phyloP scores from a whole-genome alignment of 2,888 invertebrate genomes.

The Kryphioiulus occultus region DNA sequence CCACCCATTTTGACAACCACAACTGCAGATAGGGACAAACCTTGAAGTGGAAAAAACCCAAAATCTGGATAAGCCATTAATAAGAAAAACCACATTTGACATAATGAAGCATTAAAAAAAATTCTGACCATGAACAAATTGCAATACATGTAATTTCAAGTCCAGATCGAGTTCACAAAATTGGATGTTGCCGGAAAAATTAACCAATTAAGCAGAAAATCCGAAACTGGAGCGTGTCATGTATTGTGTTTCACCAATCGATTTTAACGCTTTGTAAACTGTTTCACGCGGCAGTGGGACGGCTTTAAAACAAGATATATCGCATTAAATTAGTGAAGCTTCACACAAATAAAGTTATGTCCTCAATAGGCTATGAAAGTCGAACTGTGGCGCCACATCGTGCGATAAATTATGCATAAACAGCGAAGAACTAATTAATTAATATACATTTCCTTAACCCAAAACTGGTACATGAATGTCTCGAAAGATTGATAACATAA shows the following conservation, averaged over 20 bases:
- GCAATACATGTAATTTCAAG: too few species aligned
- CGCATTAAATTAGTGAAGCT: background rate
- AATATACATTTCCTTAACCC: too few species aligned
- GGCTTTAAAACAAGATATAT: background rate
- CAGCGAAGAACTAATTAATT: too few species aligned
- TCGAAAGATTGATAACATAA: too few species aligned
- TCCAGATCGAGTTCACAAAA: too few species aligned
- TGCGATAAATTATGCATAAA: too few species aligned
- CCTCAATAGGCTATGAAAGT: too few species aligned
- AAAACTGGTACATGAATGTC: too few species aligned
- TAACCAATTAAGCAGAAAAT: too few species aligned
- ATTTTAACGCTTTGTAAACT: background rate
- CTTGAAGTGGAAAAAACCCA: background rate
- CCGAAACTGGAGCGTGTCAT: background rate
- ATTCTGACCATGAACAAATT: background rate
- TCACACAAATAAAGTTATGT: background rate
- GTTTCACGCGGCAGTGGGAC: background rate
- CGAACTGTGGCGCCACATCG: too few species aligned
- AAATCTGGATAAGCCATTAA: background rate
- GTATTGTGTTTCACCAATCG: background rate
- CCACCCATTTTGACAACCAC: background rate
- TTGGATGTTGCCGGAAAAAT: too few species aligned
- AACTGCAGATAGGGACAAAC: background rate
- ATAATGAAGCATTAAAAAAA: background rate
- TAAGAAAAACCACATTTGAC: background rate